These are phyloP conservation scores for Cylas formicarius DNA, from an alignment of 1,140 invertebrate species.

Conservation along the genomic window DNA sequence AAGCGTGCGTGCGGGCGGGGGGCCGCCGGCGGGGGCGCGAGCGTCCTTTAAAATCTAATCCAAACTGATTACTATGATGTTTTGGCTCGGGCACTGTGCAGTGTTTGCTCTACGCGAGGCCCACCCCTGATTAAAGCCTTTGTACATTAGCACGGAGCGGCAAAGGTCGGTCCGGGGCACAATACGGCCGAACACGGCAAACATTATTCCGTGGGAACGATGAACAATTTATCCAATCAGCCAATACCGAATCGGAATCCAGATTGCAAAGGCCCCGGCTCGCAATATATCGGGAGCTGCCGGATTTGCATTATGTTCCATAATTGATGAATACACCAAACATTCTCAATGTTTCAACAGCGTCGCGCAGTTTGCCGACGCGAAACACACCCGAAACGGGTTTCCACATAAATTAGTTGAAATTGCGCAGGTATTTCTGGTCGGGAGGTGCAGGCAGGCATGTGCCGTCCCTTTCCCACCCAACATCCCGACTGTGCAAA, in stretches of 20 bases:
- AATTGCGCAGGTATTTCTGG: no score
- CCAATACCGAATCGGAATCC: conserved; percentile 20
- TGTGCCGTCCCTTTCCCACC: no score
- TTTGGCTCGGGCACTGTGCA: conserved; percentile 35
- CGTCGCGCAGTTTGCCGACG: no score
- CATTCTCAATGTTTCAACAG: conserved; percentile 23
- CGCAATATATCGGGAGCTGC: conserved; percentile 11
- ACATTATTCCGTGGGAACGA: conserved; percentile 23
- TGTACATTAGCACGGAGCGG: conserved; percentile 34
- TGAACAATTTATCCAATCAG: conserved; percentile 26
- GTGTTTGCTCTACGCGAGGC: conserved; percentile 35
- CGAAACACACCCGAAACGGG: conserved; percentile 1
- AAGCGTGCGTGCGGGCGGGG: no score
- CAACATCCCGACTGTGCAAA: no score
- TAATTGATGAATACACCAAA: conserved; percentile 22
- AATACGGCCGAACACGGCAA: conserved; percentile 23
- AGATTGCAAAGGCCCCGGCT: conserved; percentile 17
- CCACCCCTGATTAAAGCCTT: conserved; percentile 41
- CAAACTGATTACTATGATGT: conserved; percentile 40
- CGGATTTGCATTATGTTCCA: conserved; percentile 24
- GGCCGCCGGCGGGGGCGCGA: not conserved
- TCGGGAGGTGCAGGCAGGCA: no score
- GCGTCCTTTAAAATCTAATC: conserved; percentile 35
- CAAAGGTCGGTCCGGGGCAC: conserved; percentile 27
- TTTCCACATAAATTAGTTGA: conserved; percentile 12